Base-by-base conservation (phyloP, 2,888 invertebrate genomes). In the Apodemia zela region DNA sequence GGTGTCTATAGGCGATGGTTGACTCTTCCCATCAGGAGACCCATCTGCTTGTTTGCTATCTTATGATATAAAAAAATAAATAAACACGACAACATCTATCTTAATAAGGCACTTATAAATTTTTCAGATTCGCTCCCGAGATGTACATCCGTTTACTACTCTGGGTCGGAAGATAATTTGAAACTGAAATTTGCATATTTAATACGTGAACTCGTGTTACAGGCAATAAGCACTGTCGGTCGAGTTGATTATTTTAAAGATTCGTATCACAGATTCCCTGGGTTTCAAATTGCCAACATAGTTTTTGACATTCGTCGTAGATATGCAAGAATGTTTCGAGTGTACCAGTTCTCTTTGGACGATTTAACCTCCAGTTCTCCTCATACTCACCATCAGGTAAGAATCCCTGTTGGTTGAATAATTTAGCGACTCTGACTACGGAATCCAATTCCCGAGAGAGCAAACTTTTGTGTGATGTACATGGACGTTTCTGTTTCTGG, bases 301-400 rank as follows among this genome's bases (percentile, higher is more conserved):
- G n/a, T 71, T 1, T 74, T 66, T 60, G 61, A 63, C 15, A 73
- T 79, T 10, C 71, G 71, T 13, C 33, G 58, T 21, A 75, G 73
- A 64, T 73, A 69, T 60, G 61, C 68, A 18, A 65, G 65, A 59
- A 69, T 76, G 71, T 49, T 73, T 5, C 61, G 66, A 15, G 0
- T 71, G 5, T 68, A 66, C 18, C 62, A 57, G n/a, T 38, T 64
- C 6, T 67, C 69, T 2, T 17, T 60, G 11, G 62, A 68, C 7
- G 65, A 69, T 49, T 21, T 51, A 51, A 21, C 13, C 3, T 21
- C 11, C 2, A 25, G 64, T 5, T 17, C 63, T 1, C 15, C 8
- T 0, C 65, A 68, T 45, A 13, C 57, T 11, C 66, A 65, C 21
- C 59, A 66, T 47, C 51, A 66, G 61, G 69, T 71, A 66, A 51